These are phyloP conservation scores for Rhipidura dahli DNA, from an alignment of 2,113 vertebrate genomes.

Conservation along the genomic window DNA sequence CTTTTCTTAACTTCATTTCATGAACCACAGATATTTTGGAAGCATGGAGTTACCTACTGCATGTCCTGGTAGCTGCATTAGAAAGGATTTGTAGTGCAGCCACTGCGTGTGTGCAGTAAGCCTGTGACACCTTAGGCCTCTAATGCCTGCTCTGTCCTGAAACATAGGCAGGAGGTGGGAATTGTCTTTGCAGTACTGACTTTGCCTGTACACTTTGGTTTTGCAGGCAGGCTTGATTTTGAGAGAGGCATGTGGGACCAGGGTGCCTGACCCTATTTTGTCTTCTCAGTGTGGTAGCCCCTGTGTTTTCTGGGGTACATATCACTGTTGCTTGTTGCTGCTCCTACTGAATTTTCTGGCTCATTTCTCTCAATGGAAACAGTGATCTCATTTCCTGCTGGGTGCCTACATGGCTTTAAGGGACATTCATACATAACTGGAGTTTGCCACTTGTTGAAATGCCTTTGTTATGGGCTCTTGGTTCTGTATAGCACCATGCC, in stretches of 20 bases:
- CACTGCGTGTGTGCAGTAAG: neutral
- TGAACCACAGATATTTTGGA: neutral
- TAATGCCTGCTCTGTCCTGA: neutral
- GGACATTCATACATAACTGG: neutral
- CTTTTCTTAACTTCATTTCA: neutral
- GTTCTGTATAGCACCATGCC: neutral
- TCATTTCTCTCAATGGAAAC: neutral
- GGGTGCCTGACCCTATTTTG: neutral
- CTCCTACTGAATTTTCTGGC: neutral
- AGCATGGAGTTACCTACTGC: neutral
- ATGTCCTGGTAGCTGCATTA: neutral
- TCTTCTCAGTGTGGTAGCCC: neutral
- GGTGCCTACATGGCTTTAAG: neutral
- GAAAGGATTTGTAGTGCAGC: neutral
- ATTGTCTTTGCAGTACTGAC: neutral
- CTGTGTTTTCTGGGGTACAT: neutral
- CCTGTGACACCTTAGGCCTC: neutral
- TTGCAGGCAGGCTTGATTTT: neutral
- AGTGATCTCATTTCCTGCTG: neutral
- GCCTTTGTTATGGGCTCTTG: neutral
- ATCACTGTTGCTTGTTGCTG: neutral
- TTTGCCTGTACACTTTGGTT: neutral
- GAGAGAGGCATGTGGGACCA: neutral
- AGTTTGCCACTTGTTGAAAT: neutral
- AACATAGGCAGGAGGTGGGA: neutral